phyloP scores from a whole-genome alignment of 2,797 vertebrate genomes.

The Catamblyrhynchus diadema region DNA sequence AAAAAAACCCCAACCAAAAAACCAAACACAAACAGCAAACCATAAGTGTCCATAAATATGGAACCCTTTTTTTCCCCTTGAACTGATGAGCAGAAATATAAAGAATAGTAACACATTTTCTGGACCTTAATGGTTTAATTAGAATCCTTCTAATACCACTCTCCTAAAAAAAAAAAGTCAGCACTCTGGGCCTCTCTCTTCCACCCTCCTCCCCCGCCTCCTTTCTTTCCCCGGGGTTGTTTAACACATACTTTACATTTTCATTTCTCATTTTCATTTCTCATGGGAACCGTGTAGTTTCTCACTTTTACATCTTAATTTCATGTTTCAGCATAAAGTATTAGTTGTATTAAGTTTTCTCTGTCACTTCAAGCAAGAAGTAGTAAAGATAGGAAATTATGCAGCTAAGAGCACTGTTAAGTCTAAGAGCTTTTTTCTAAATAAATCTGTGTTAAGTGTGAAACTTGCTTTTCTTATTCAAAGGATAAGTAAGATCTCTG shows the following conservation, averaged over 20 bases:
- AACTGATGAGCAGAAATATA: background rate
- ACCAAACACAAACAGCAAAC: background rate
- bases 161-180: background rate
- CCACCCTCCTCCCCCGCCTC: background rate
- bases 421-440: background rate
- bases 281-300: slow-evolving; percentile 1
- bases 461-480: background rate
- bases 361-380: slow-evolving; percentile 13
- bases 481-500: background rate
- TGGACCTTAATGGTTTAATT: background rate
- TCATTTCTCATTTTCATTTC: slow-evolving; percentile 52
- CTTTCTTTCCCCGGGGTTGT: slow-evolving; percentile 6
- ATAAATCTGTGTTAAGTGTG: background rate
- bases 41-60: background rate
- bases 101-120: background rate
- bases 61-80: background rate
- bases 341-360: slow-evolving; percentile 26
- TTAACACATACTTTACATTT: slow-evolving; percentile 48
- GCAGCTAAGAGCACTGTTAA: background rate
- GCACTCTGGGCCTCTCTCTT: background rate
- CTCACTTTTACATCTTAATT: slow-evolving; percentile 46
- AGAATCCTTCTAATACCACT: background rate
- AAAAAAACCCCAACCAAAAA: background rate
- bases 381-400: background rate
- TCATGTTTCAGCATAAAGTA: slow-evolving; percentile 21